Evolutionary conservation across 2,797 vertebrate genomes (phyloP).

Genomic region (Loriculus beryllinus): DNA sequence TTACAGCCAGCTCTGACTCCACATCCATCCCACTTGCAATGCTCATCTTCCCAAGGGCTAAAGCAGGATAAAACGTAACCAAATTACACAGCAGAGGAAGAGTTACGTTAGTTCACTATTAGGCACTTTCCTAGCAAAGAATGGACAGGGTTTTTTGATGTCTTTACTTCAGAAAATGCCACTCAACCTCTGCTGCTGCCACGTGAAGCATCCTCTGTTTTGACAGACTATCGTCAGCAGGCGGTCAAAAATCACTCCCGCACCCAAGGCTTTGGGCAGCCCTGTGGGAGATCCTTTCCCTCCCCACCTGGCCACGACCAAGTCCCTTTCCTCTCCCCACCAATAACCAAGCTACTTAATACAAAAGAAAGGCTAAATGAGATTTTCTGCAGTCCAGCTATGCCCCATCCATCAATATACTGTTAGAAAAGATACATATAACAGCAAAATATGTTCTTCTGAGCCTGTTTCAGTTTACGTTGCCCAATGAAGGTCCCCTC

Average conservation of each 20-base stretch:
- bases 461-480: background rate
- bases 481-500: background rate
- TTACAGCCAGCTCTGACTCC: background rate
- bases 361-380: background rate
- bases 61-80: background rate
- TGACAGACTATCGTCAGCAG: background rate
- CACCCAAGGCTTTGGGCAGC: background rate
- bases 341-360: background rate
- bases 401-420: background rate
- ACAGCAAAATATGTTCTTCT: background rate
- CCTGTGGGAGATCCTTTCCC: accelerated
- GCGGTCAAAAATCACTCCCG: background rate
- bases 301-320: too few relatives aligned
- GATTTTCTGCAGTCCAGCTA: background rate
- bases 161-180: background rate
- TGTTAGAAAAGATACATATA: background rate
- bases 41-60: background rate
- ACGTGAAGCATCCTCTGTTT: accelerated
- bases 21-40: background rate
- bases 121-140: background rate
- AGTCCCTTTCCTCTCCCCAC: too few relatives aligned
- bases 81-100: background rate
- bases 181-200: background rate
- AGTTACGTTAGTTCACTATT: background rate
- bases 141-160: accelerated